A percentile compares a stretch with the other conserved stretches of the same genome.
These are phyloP conservation scores for Peromyscus nudipes DNA, from an alignment of 2,797 vertebrate species.

Conservation along the genomic window DNA sequence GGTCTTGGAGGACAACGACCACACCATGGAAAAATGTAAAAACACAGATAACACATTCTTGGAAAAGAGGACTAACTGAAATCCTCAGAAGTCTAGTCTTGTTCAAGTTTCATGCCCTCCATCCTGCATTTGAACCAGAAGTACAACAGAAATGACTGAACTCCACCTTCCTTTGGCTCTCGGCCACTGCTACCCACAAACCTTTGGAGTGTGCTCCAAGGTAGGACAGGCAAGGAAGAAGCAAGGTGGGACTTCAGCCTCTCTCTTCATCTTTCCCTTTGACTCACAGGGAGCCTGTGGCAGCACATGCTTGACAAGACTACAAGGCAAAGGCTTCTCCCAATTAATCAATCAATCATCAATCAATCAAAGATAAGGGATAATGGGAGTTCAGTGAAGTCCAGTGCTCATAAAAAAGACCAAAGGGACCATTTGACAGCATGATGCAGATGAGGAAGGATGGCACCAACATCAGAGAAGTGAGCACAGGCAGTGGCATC, in stretches of 20 bases:
- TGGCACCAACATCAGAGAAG: constrained; percentile 38
- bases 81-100: constrained; percentile 35
- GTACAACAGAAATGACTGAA: not conserved
- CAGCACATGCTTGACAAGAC: not conserved
- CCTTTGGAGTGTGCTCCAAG: not conserved
- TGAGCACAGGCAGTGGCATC: not conserved
- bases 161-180: not conserved
- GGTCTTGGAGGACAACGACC: not conserved
- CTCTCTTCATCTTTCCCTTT: not conserved
- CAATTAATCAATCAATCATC: not conserved
- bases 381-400: constrained; percentile 48
- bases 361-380: constrained; percentile 55
- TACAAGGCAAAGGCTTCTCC: constrained; percentile 1
- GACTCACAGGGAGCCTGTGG: not conserved
- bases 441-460: not conserved
- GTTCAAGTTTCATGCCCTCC: constrained; percentile 1
- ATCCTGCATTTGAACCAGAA: constrained; percentile 23
- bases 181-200: not conserved
- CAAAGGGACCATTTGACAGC: constrained; percentile 65
- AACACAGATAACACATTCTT: not conserved
- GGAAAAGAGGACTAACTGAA: not conserved
- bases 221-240: not conserved
- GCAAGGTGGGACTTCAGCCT: not conserved
- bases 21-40: not conserved
- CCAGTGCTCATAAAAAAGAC: constrained; percentile 28